Evolutionary conservation across 2,113 vertebrate genomes (phyloP).

Genomic region (Petroica traversi): DNA sequence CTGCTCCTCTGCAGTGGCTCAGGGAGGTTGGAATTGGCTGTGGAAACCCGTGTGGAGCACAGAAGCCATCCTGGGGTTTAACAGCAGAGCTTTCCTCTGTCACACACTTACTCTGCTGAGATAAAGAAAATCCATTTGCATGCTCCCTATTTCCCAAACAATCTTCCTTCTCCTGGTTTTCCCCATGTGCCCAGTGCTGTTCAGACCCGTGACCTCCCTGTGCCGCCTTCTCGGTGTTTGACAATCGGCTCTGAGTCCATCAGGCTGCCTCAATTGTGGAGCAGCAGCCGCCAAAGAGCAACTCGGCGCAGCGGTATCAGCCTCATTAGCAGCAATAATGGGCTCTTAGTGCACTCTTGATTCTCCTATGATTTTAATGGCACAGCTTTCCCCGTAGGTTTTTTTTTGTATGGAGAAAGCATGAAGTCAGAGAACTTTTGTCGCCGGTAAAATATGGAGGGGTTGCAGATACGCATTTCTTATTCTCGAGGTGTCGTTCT

Average conservation of each 20-base stretch:
- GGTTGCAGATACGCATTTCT: not conserved
- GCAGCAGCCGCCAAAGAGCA: conserved; percentile 37
- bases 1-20: not conserved
- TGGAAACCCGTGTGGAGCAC: not conserved
- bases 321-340: conserved; percentile 52
- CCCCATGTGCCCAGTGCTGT: not conserved
- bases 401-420: conserved; percentile 18
- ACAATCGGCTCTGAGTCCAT: conserved; percentile 5
- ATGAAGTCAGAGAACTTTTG: conserved; percentile 29
- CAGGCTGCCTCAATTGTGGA: not conserved
- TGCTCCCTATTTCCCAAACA: not conserved
- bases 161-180: not conserved
- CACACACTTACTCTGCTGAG: fast-evolving
- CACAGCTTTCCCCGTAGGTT: not conserved
- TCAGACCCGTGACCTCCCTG: not conserved
- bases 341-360: conserved; percentile 33
- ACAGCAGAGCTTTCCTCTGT: not conserved
- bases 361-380: conserved; percentile 50
- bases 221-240: not conserved
- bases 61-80: not conserved
- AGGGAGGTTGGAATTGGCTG: not conserved
- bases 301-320: conserved; percentile 23
- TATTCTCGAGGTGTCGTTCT: not conserved
- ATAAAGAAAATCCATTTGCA: not conserved
- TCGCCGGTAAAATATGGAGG: conserved; percentile 9